These are phyloP conservation scores for Neoascia interrupta DNA, from an alignment of 2,888 invertebrate species.

Conservation along the genomic window DNA sequence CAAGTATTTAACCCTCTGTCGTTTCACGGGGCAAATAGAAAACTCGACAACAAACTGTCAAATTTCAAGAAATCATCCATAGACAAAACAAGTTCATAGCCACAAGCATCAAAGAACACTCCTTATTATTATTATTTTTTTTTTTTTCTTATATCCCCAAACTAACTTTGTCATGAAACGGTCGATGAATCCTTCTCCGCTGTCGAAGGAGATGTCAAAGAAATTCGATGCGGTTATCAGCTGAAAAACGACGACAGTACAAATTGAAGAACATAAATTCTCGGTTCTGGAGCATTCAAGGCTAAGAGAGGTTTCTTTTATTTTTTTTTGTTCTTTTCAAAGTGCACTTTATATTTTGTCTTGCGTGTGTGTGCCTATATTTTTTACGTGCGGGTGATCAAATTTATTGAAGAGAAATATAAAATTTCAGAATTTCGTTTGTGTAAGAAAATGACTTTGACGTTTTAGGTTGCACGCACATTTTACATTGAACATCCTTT, in stretches of 20 bases:
- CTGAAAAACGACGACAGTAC: slow-evolving; percentile 29
- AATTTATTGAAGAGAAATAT: too few relatives aligned
- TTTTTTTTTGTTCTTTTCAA: not conserved
- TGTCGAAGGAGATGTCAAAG: slow-evolving; percentile 19
- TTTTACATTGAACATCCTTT: too few relatives aligned
- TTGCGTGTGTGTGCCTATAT: too few relatives aligned
- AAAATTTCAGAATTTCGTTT: too few relatives aligned
- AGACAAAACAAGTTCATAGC: slow-evolving; percentile 38
- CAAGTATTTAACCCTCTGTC: slow-evolving; percentile 37
- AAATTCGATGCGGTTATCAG: slow-evolving; percentile 45
- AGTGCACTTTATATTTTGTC: slow-evolving; percentile 1
- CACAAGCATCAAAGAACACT: slow-evolving; percentile 14
- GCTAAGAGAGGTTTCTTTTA: not conserved
- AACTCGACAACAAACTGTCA: slow-evolving; percentile 43
- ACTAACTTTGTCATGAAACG: slow-evolving; percentile 25
- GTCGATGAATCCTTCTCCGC: not conserved
- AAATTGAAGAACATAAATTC: slow-evolving; percentile 40
- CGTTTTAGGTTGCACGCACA: too few relatives aligned
- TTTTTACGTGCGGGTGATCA: too few relatives aligned
- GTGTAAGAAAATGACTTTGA: too few relatives aligned
- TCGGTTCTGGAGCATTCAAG: slow-evolving; percentile 16
- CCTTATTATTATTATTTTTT: not conserved
- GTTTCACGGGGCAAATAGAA: slow-evolving; percentile 26
- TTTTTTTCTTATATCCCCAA: not conserved
- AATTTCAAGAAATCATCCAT: slow-evolving; percentile 40